Evolutionary conservation across 2,888 invertebrate species (phyloP).

Genomic region (Crossocerus cetratus): DNA sequence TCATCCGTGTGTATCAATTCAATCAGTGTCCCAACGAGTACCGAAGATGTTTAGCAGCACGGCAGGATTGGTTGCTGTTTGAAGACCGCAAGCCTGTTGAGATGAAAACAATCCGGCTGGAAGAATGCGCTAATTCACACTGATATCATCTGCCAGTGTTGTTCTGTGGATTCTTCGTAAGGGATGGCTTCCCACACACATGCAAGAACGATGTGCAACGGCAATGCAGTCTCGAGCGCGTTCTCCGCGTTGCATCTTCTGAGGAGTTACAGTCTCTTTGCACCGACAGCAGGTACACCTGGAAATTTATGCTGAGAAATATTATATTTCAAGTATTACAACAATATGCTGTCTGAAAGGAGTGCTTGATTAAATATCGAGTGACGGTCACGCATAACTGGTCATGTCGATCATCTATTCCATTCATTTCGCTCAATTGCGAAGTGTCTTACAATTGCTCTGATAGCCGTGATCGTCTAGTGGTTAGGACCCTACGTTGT

Average conservation of each 20-base stretch:
- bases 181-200: constrained; percentile 59
- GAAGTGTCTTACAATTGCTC: constrained; percentile 28
- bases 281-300: constrained; percentile 80
- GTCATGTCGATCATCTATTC: constrained; percentile 27
- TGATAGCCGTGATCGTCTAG: constrained; percentile 72
- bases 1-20: neutral
- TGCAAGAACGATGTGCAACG: constrained; percentile 64
- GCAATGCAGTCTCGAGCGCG: constrained; percentile 60
- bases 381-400: constrained; percentile 20
- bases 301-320: no score
- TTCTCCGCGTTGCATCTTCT: constrained; percentile 83
- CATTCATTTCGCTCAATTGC: constrained; percentile 16
- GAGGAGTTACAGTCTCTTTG: constrained; percentile 83
- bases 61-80: no score
- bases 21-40: neutral
- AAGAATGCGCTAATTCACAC: neutral
- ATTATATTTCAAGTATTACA: no score
- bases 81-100: no score
- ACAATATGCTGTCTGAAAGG: no score
- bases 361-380: neutral
- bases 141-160: neutral
- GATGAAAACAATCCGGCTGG: neutral
- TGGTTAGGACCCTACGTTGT: constrained; percentile 77
- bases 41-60: neutral
- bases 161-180: constrained; percentile 14